phyloP scores from a whole-genome alignment of 1,140 invertebrate genomes.

The Ephestia elutella region DNA sequence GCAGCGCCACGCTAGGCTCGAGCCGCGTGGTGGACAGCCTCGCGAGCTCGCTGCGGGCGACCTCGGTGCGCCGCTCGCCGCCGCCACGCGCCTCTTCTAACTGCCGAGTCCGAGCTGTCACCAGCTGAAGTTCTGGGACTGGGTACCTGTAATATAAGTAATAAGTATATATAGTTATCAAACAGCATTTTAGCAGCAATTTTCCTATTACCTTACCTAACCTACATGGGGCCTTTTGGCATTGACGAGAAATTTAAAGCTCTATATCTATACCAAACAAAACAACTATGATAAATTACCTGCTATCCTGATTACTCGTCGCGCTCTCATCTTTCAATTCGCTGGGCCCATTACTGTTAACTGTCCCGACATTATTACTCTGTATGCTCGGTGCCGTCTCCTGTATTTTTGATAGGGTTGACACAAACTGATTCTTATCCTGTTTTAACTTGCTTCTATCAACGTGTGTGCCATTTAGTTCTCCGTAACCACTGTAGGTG shows the following conservation, averaged over 20 bases:
- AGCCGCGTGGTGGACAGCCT: constrained; percentile 80
- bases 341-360: constrained; percentile 49
- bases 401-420: constrained; percentile 78
- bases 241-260: too few species aligned
- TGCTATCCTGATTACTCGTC: constrained; percentile 60
- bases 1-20: constrained; percentile 82
- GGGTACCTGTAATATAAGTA: constrained; percentile 68
- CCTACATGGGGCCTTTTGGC: too few species aligned
- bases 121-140: constrained; percentile 77
- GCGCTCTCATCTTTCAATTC: constrained; percentile 44
- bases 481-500: constrained; percentile 61
- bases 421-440: constrained; percentile 75
- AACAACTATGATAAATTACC: constrained; percentile 23
- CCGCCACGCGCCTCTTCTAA: constrained; percentile 79
- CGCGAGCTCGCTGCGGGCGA: constrained; percentile 83
- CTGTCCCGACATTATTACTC: constrained; percentile 55
- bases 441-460: constrained; percentile 62
- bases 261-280: background rate
- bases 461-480: constrained; percentile 54
- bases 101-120: constrained; percentile 82
- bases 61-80: constrained; percentile 76
- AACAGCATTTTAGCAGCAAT: too few species aligned
- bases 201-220: too few species aligned
- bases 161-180: too few species aligned
- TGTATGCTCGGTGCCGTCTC: constrained; percentile 74